Conservation (phyloP, 2,113 vertebrate species). For the Microtus oregoni region DNA sequence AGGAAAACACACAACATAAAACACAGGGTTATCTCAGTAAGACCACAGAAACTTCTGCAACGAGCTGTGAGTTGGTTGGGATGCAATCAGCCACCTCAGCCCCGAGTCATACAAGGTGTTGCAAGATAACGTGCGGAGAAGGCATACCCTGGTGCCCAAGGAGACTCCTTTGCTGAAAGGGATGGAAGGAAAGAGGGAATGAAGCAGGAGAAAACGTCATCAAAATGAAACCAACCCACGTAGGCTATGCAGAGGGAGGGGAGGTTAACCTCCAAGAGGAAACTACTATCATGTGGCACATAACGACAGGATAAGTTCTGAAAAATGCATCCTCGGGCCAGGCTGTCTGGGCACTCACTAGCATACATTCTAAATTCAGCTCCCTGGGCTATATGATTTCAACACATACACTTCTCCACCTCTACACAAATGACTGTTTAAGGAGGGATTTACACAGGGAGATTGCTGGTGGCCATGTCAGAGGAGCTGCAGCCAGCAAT, state of each 20-base stretch:
- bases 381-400: neutral
- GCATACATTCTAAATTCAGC: too few species aligned
- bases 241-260: fast-evolving
- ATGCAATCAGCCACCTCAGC: neutral
- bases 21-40: neutral
- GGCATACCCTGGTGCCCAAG: slow-evolving; percentile 44
- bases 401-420: neutral
- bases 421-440: neutral
- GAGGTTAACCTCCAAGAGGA: neutral
- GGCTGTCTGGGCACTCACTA: neutral
- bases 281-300: neutral
- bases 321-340: neutral
- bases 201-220: neutral
- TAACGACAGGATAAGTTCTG: neutral
- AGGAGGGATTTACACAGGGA: neutral
- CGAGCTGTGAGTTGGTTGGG: neutral
- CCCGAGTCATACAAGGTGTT: neutral
- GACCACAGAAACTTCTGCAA: neutral
- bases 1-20: neutral
- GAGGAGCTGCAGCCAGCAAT: neutral
- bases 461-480: neutral
- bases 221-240: neutral
- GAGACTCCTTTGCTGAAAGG: neutral
- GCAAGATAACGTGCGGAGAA: neutral
- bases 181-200: neutral